Evolutionary conservation across 2,888 invertebrate genomes (phyloP).

Genomic region (Nasonovia ribisnigri): DNA sequence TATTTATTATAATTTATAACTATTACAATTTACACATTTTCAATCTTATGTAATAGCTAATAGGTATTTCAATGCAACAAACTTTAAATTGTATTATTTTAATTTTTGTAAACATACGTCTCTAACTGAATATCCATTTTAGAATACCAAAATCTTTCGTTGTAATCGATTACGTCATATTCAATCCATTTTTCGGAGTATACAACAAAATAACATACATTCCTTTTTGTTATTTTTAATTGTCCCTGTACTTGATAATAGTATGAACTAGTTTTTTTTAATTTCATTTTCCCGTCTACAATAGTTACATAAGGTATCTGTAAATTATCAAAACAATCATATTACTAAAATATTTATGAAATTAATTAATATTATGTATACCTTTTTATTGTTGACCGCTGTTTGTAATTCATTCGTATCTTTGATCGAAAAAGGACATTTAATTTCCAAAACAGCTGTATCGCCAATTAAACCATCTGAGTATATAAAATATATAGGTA

Average conservation of each 20-base stretch:
- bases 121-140: conserved; percentile 13
- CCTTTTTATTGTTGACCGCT: too few relatives aligned
- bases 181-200: neutral
- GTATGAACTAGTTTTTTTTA: neutral
- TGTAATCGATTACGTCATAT: conserved; percentile 3
- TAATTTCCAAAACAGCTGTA: too few relatives aligned
- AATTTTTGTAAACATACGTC: neutral
- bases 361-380: conserved; percentile 2
- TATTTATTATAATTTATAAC: neutral
- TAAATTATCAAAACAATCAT: conserved; percentile 17
- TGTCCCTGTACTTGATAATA: neutral
- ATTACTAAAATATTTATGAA: conserved; percentile 1
- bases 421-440: too few relatives aligned
- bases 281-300: neutral
- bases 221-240: too few relatives aligned
- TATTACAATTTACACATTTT: conserved; percentile 1
- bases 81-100: neutral
- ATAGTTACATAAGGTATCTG: conserved; percentile 9
- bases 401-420: too few relatives aligned
- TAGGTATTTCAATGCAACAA: conserved; percentile 1
- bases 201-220: conserved; percentile 10
- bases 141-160: neutral
- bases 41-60: neutral
- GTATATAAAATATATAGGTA: too few relatives aligned
- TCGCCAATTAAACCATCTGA: too few relatives aligned